Base-by-base conservation (phyloP, 2,797 vertebrate genomes). In the Hephaestus fuliginosus region DNA sequence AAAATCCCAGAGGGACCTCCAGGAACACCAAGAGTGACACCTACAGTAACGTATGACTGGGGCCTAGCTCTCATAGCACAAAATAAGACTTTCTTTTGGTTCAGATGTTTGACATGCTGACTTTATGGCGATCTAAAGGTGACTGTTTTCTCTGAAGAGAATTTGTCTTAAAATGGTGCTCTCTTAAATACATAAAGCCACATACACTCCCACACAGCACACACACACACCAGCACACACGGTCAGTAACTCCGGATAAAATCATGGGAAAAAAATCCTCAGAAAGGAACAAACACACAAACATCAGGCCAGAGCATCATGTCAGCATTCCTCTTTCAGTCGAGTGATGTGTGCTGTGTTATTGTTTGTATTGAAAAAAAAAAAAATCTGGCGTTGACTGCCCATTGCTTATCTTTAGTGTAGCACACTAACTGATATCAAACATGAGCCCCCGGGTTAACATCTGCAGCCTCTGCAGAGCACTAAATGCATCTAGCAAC, bases 121-220 rank as follows among this genome's bases (percentile, higher is more conserved):
- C 81, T 83, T 67, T 82, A 66, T 74, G 86, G 71, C 58, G 65
- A 90, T 84, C 84, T 81, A 80, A 87, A 89, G 81, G 66, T 74
- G 88, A 93, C 88, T 92, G 87, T 92, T 90, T 91, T 91, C 89
- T 91, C 91, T 83, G 70, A 87, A 83, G 89, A 94, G 88, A 88
- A 93, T 92, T 91, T 90, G 88, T 95, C 89, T 93, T 90, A 93
- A 92, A 94, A 95, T 94, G 96, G 95, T 96, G 96, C 95, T 96
- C 90, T 95, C 86, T 88, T 85, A 88, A 85, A 80, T 55, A 80
- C 88, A 88, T 80, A 80, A 61, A 91, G 68, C 75, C 90, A 92
- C 88, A 88, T 20, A 88, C 84, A 85, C 66, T 63, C 76, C 46
- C 68, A 78, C 76, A 46, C 65, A 63, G 18, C 71, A 80, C 70